These are phyloP conservation scores for Micromesistius poutassou DNA, from an alignment of 2,797 vertebrate genomes.

Conservation along the genomic window DNA sequence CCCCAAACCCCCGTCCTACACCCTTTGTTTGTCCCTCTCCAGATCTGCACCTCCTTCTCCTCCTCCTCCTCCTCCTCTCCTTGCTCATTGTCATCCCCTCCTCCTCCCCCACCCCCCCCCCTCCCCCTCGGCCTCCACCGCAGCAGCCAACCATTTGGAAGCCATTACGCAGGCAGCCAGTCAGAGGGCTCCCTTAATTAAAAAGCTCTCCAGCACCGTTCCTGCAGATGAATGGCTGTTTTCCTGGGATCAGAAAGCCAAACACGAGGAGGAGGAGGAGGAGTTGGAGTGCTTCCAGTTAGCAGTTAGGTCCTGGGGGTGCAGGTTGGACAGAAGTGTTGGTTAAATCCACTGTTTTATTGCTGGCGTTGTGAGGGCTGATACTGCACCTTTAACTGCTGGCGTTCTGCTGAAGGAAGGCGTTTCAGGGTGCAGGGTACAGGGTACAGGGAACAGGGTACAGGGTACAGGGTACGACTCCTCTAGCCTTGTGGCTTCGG, in stretches of 20 bases:
- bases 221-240: slow-evolving; percentile 58
- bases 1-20: slow-evolving; percentile 26
- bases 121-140: slow-evolving; percentile 33
- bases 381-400: not conserved
- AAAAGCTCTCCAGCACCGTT: slow-evolving; percentile 55
- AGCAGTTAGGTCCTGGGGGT: too few relatives aligned
- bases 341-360: too few relatives aligned
- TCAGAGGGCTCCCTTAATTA: slow-evolving; percentile 65
- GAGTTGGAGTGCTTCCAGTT: too few relatives aligned
- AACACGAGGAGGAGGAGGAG: too few relatives aligned
- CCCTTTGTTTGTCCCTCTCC: slow-evolving; percentile 5
- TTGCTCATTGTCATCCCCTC: slow-evolving; percentile 23
- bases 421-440: too few relatives aligned
- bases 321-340: too few relatives aligned
- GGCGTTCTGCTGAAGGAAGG: too few relatives aligned
- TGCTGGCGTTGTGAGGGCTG: too few relatives aligned
- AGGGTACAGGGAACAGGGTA: too few relatives aligned
- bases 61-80: slow-evolving; percentile 27
- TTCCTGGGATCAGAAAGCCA: slow-evolving; percentile 30
- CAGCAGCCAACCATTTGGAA: slow-evolving; percentile 64
- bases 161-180: slow-evolving; percentile 58
- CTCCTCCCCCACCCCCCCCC: not conserved
- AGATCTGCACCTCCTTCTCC: not conserved
- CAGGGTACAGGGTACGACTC: slow-evolving; percentile 7
- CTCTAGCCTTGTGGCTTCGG: slow-evolving; percentile 24